A percentile compares a stretch with the other conserved stretches of the same genome.
phyloP scores from a whole-genome alignment of 2,113 vertebrate species.

The Ammodramus savannarum region DNA sequence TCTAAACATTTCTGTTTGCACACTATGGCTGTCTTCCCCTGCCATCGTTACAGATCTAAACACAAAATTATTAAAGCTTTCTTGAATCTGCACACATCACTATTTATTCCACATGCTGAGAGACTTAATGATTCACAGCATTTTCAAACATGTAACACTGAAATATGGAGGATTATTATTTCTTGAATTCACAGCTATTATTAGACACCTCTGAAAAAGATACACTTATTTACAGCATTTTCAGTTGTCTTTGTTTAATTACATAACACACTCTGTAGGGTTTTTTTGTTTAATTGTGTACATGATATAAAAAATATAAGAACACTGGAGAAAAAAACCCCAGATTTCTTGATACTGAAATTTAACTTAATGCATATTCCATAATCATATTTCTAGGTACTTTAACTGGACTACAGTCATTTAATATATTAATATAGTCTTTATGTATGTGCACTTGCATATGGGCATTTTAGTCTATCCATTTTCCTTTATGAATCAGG shows the following conservation, averaged over 20 bases:
- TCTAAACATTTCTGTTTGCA: not conserved
- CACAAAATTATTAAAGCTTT: not conserved
- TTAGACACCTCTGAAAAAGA: not conserved
- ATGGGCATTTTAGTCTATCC: not conserved
- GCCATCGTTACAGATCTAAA: not conserved
- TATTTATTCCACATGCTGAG: not conserved
- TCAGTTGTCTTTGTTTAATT: slow-evolving; percentile 15
- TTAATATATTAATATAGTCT: not conserved
- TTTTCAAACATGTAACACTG: not conserved
- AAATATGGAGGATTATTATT: slow-evolving; percentile 28
- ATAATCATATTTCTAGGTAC: not conserved
- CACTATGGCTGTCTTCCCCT: not conserved
- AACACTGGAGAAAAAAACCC: not conserved
- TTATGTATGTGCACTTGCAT: not conserved
- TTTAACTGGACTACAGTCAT: not conserved
- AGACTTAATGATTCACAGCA: slow-evolving; percentile 8
- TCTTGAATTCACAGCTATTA: slow-evolving; percentile 47
- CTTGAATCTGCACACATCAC: not conserved
- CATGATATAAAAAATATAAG: not conserved
- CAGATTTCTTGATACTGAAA: not conserved
- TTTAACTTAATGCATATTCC: slow-evolving; percentile 11
- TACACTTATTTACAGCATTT: not conserved
- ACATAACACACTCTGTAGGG: not conserved
- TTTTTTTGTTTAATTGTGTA: not conserved
- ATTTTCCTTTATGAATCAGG: slow-evolving; percentile 10